phyloP scores from a whole-genome alignment of 2,797 vertebrate species.

The Percopsis omiscomaycus region DNA sequence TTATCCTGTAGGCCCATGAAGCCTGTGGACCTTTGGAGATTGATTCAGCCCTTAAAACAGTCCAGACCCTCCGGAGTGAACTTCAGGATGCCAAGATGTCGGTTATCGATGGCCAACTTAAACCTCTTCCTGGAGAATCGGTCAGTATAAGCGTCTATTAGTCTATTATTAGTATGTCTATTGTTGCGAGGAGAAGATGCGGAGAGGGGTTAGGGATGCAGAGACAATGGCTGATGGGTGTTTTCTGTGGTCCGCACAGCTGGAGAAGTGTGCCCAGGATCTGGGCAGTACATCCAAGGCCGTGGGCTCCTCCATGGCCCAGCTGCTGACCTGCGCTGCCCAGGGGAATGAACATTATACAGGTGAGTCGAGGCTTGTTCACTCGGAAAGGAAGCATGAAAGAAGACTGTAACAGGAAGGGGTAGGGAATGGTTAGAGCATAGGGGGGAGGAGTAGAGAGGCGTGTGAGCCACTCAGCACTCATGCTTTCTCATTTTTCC shows the following conservation, averaged over 20 bases:
- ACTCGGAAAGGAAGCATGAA: too few species aligned
- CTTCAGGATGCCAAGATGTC: constrained; percentile 98
- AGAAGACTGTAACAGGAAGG: too few species aligned
- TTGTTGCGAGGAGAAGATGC: not conserved
- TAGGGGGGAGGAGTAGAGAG: not conserved
- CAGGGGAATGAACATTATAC: constrained; percentile 98
- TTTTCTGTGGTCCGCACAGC: constrained; percentile 69
- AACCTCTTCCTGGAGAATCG: constrained; percentile 95
- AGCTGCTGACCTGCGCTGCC: constrained; percentile 94
- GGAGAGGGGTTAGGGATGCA: not conserved
- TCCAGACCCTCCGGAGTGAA: constrained; percentile 92
- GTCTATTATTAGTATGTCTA: not conserved
- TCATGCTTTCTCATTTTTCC: not conserved
- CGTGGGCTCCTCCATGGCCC: constrained; percentile 97
- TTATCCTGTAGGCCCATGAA: constrained; percentile 87
- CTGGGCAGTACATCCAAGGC: constrained; percentile 97
- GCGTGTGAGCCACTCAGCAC: not conserved
- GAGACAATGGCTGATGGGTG: constrained; percentile 9
- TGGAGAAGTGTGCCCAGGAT: constrained; percentile 98
- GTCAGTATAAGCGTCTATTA: constrained; percentile 77
- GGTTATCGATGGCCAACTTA: constrained; percentile 87
- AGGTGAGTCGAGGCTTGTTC: constrained; percentile 73
- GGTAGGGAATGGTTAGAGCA: too few species aligned
- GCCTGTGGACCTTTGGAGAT: constrained; percentile 98
- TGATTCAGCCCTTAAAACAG: constrained; percentile 92